A percentile compares a stretch with the other conserved stretches of the same genome.
phyloP scores from a whole-genome alignment of 1,140 invertebrate genomes.

The Coptotermes formosanus region DNA sequence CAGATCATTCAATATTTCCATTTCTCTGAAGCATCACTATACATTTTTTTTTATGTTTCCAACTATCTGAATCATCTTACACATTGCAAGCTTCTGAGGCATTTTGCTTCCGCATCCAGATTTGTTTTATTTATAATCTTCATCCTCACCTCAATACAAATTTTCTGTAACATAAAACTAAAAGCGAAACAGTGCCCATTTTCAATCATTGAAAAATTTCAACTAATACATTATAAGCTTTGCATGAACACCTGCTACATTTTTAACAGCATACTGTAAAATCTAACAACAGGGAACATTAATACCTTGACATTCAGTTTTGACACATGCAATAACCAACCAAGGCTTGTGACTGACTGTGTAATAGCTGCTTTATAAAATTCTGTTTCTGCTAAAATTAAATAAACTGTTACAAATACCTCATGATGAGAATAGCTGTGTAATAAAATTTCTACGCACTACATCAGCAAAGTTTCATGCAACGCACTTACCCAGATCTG shows the following conservation, averaged over 20 bases:
- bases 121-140: not conserved
- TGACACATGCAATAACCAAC: not conserved
- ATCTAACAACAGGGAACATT: constrained; percentile 12
- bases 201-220: not conserved
- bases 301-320: not conserved
- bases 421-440: not conserved
- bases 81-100: not conserved
- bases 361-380: not conserved
- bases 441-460: not conserved
- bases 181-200: not conserved
- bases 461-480: not conserved
- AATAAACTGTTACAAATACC: not conserved
- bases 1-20: not conserved
- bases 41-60: not conserved
- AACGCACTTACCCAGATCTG: not conserved
- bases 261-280: not conserved
- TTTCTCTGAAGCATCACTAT: not conserved
- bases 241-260: not conserved
- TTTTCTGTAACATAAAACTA: not conserved
- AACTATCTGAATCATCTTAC: no score
- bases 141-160: not conserved
- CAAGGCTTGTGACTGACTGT: not conserved
- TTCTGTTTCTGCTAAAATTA: not conserved
- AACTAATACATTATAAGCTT: constrained; percentile 6
- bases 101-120: not conserved